phyloP scores from a whole-genome alignment of 2,888 invertebrate genomes.

The Ectemnius cavifrons region DNA sequence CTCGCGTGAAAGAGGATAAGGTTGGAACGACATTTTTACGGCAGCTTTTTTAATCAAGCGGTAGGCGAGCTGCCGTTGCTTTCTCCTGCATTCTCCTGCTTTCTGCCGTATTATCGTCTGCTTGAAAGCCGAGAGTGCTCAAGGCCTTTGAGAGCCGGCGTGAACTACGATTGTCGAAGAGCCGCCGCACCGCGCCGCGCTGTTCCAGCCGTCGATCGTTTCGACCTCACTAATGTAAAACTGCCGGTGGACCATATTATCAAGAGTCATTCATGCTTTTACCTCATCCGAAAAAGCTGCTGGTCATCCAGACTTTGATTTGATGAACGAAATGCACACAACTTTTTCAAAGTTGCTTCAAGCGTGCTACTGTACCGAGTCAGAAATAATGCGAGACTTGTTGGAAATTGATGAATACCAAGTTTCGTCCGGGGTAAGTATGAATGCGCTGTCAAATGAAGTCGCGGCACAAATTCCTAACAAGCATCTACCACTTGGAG shows the following conservation, averaged over 20 bases:
- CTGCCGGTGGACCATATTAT: no score
- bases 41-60: constrained; percentile 40
- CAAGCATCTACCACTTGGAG: constrained; percentile 18
- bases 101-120: constrained; percentile 23
- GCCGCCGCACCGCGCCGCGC: constrained; percentile 41
- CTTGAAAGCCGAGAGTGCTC: constrained; percentile 38
- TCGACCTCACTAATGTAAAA: constrained; percentile 21
- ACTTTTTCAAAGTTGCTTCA: no score
- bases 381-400: no score
- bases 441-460: constrained; percentile 12
- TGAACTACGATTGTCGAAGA: constrained; percentile 54
- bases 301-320: no score
- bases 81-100: background rate
- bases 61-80: constrained; percentile 19
- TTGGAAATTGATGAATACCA: no score
- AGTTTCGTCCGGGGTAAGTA: background rate
- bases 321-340: no score
- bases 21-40: constrained; percentile 32
- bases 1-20: constrained; percentile 31
- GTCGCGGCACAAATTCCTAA: constrained; percentile 21
- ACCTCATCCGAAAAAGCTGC: no score
- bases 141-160: constrained; percentile 42
- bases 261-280: no score
- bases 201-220: constrained; percentile 48
- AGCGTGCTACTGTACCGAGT: no score